Base-by-base conservation (phyloP, 2,113 vertebrate species). In the Esox niger region DNA sequence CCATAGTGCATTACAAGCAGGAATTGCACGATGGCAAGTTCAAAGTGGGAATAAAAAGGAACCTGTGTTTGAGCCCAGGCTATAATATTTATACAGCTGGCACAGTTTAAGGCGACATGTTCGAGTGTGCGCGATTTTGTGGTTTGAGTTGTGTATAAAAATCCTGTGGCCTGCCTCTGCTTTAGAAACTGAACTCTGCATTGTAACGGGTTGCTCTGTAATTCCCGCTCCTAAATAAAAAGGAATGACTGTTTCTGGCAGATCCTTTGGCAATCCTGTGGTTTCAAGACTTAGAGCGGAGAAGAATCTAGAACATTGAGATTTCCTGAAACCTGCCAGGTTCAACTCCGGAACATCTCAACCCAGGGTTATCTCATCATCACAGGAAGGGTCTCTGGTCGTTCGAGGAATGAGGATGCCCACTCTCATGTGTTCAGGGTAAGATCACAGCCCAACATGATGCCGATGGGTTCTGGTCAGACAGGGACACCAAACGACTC, bases 171-270 rank as follows among this genome's bases (percentile, higher is more conserved):
- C 81, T 57, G 80, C 79, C 26, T 47, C 20, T 70, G 74, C 84
- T 86, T 85, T 82, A 82, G 68, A 83, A 88, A 55, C 85, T 85
- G 60, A 82, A 82, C 79, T 84, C 32, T 74, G 29, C 62, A 79
- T 90, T 89, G 80, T 87, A 89, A 90, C 78, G 62, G 71, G 74
- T 82, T 17, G 82, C 88, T 90, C 88, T 91, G 82, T 89, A 91
- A 93, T 92, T 93, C 93, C 90, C 86, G 70, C 83, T 89, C 89
- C 88, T 88, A 91, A 92, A 92, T 93, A 92, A 95, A 85, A 93
- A 93, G 88, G 88, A 90, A 85, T 13, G 78, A 88, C 85, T 89
- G 91, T 93, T 86, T 90, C 67, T 94, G 93, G 93, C 92, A 82
- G 74, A 0, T 77, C 77, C 69, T 69, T 80, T 78, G 74, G 87